Evolutionary conservation across 2,113 vertebrate genomes (phyloP).

Genomic region (Pterophyllum scalare): DNA sequence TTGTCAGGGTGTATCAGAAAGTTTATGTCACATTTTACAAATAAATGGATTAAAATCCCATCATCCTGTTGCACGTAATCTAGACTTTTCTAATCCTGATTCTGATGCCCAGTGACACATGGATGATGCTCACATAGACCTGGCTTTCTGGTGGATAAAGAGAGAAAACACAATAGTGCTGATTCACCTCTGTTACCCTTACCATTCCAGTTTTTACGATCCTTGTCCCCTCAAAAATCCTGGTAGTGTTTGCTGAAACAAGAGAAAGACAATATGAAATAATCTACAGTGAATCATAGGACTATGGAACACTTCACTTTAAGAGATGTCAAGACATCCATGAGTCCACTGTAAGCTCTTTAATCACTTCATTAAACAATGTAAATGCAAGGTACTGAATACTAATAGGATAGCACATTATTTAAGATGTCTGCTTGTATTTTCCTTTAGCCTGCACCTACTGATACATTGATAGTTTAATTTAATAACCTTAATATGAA

Average conservation of each 20-base stretch:
- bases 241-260: conserved; percentile 92
- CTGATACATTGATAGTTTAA: not conserved
- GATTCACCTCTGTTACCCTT: conserved; percentile 61
- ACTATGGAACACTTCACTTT: not conserved
- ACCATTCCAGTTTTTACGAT: conserved; percentile 99
- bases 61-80: not conserved
- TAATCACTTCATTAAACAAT: not conserved
- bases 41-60: not conserved
- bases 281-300: not conserved
- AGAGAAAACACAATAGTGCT: not conserved
- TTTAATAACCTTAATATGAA: not conserved
- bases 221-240: conserved; percentile 96
- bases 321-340: not conserved
- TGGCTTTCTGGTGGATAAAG: conserved; percentile 68
- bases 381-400: not conserved
- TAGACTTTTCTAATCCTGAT: too few relatives aligned
- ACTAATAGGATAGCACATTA: not conserved
- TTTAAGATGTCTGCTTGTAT: not conserved
- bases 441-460: not conserved
- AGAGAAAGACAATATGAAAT: not conserved
- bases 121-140: conserved; percentile 3
- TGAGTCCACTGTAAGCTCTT: not conserved
- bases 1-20: not conserved
- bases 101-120: not conserved
- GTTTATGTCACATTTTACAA: not conserved